Evolutionary conservation across 2,888 invertebrate species (phyloP), one percentile per base, ranked within the genome.

Genomic region (Frankliniella fusca): DNA sequence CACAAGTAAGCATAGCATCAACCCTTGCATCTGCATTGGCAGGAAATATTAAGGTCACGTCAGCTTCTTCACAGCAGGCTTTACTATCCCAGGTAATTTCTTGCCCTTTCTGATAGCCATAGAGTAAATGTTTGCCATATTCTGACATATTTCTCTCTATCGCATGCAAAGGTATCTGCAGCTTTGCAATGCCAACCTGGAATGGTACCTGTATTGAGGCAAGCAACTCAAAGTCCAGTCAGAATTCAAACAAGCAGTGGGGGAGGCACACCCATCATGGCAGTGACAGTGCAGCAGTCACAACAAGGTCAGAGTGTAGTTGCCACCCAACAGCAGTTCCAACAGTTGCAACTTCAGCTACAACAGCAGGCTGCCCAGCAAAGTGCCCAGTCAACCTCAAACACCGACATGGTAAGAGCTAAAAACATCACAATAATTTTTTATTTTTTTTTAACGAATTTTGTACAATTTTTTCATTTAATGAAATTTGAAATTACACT

Each of bases 271-370:
- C 91, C 91, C 54, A 87, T 91, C 48, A 89, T 93, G 12, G 90
- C 92, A 8, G 92, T 92, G 27, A 89, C 90, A 20, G 90, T 91
- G 12, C 91, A 91, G 84, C 89, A 90, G 81, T 84, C 85, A 15
- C 84, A 76, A 15, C 84, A 76, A 76, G 70, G 70, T 5, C 70
- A 76, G 27, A 27, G 85, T 82, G 83, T 83, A 84, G 70, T 79
- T 38, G 85, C 86, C 10, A 83, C 84, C 7, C 85, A 87, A 80
- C 87, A 86, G 81, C 84, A 85, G 28, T 85, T 85, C n/a, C 86
- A 86, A 48, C 86, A 86, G 12, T 85, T 86, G 54, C 86, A 86
- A 23, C 85, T 84, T 50, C 79, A 70, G 9, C 81, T 83, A 18
- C 83, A 81, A 20, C 48, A 70, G 10, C 83, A 84, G 10, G 70